Conservation (phyloP, 2,113 vertebrate species). For the Scolopax mira region DNA sequence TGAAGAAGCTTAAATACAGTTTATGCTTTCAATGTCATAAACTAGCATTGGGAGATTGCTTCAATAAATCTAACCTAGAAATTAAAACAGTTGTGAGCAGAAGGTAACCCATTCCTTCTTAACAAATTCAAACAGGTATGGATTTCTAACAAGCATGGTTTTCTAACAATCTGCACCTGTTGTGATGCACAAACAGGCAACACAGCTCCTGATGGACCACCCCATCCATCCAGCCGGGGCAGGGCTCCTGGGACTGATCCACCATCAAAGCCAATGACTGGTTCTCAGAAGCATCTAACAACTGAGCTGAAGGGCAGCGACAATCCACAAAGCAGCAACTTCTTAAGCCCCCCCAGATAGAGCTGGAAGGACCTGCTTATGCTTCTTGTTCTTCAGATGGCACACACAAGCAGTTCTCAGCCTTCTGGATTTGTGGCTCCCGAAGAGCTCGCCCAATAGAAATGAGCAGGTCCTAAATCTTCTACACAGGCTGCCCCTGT, state of each 20-base stretch:
- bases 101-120: neutral
- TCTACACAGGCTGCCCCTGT: neutral
- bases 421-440: neutral
- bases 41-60: neutral
- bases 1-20: neutral
- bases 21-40: neutral
- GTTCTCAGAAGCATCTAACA: neutral
- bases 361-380: neutral
- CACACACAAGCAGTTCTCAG: neutral
- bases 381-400: fast-evolving
- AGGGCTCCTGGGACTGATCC: fast-evolving
- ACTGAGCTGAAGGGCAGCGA: neutral
- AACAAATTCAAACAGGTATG: neutral
- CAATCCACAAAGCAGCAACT: neutral
- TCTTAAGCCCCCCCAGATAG: neutral
- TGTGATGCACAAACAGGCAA: fast-evolving
- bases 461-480: neutral
- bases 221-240: fast-evolving
- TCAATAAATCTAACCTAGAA: neutral
- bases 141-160: neutral
- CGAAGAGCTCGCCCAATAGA: neutral
- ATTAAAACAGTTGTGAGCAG: neutral
- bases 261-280: fast-evolving
- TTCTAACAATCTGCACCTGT: neutral
- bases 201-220: fast-evolving